phyloP scores from a whole-genome alignment of 2,888 invertebrate species.

The Lamellibrachia columna region DNA sequence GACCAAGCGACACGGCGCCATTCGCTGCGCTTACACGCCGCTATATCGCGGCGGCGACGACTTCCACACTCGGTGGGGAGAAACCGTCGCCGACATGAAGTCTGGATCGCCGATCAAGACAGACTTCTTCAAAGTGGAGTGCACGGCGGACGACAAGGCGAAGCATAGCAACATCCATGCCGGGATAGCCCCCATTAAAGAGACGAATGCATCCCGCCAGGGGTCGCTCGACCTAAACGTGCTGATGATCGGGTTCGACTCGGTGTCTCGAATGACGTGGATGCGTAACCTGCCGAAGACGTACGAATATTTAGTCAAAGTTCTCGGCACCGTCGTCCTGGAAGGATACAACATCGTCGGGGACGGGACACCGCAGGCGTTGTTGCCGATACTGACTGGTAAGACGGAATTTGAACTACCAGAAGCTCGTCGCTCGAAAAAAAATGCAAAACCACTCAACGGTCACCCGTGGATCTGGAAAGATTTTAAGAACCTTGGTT shows the following conservation, averaged over 20 bases:
- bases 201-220: constrained; percentile 49
- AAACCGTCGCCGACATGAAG: not conserved
- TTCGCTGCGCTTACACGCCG: constrained; percentile 71
- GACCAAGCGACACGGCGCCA: constrained; percentile 64
- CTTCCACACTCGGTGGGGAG: not conserved
- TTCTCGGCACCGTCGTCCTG: constrained; percentile 46
- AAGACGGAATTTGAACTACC: constrained; percentile 31
- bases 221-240: constrained; percentile 74
- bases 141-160: constrained; percentile 49
- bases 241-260: constrained; percentile 88
- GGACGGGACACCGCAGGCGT: constrained; percentile 34
- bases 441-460: constrained; percentile 75
- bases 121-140: constrained; percentile 59
- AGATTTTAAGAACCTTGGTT: constrained; percentile 71
- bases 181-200: constrained; percentile 67
- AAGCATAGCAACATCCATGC: constrained; percentile 77
- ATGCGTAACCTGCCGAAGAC: constrained; percentile 54
- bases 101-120: constrained; percentile 48
- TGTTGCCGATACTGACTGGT: constrained; percentile 34
- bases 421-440: constrained; percentile 28
- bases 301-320: constrained; percentile 50
- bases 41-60: constrained; percentile 56
- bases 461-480: constrained; percentile 89
- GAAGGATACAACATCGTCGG: constrained; percentile 39
- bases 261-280: constrained; percentile 77